Conservation (phyloP, 1,140 invertebrate species). For the Scaptomyza pallida region DNA sequence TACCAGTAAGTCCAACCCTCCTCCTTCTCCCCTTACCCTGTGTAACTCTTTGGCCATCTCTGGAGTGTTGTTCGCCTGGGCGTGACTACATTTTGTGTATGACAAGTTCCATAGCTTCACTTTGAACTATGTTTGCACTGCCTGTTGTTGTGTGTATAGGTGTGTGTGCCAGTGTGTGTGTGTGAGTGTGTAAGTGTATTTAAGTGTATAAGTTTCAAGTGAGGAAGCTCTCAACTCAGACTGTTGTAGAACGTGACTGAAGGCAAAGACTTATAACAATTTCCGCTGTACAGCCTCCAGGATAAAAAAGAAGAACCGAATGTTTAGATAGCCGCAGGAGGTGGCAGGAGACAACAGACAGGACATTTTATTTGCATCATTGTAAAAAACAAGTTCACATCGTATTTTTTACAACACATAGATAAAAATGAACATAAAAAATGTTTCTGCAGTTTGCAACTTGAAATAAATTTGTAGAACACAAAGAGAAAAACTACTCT, state of each 20-base stretch:
- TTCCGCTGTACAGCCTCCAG: slow-evolving; percentile 42
- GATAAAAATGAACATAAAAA: slow-evolving; percentile 27
- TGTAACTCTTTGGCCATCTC: slow-evolving; percentile 14
- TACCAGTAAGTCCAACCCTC: slow-evolving; percentile 22
- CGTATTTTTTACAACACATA: too few species aligned
- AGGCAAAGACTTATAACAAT: slow-evolving; percentile 45
- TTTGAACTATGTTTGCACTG: slow-evolving; percentile 38
- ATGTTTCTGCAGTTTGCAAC: slow-evolving; percentile 3
- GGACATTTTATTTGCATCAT: slow-evolving; percentile 24
- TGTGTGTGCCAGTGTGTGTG: not conserved
- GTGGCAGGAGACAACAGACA: not conserved
- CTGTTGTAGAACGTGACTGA: slow-evolving; percentile 41
- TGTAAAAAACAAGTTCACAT: slow-evolving; percentile 16
- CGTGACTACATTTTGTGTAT: slow-evolving; percentile 44
- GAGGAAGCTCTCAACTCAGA: slow-evolving; percentile 23
- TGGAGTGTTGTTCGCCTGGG: slow-evolving; percentile 10
- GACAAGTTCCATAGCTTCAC: slow-evolving; percentile 45
- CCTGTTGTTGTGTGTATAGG: not conserved
- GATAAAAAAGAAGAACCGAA: slow-evolving; percentile 28
- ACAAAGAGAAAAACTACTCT: not conserved
- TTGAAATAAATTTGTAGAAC: slow-evolving; percentile 11
- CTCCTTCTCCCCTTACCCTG: not conserved
- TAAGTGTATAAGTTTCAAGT: slow-evolving; percentile 29
- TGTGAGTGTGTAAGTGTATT: slow-evolving; percentile 1
- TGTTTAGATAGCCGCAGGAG: slow-evolving; percentile 6